Percentiles rank a stretch among this genome's conserved stretches.
Evolutionary conservation across 92 coral and sea anemone species (phyloP).

Genomic region (Metridium senile): DNA sequence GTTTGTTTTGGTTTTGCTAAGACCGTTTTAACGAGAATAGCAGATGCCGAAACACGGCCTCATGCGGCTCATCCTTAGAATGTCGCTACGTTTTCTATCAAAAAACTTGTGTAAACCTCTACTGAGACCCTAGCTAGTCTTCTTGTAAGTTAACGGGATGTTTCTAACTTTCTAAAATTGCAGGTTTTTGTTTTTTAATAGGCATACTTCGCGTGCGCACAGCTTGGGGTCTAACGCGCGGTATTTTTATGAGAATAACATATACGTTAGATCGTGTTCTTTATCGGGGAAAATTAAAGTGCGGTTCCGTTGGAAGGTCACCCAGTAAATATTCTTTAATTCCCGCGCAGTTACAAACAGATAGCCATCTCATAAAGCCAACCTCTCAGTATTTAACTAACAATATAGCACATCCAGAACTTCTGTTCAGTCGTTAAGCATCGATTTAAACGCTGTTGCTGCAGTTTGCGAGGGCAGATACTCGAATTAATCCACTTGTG

Average conservation of each 20-base stretch:
- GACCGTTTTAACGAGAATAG: neutral
- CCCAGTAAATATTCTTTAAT: constrained; percentile 28
- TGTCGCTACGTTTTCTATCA: neutral
- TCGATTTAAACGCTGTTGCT: neutral
- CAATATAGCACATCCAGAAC: constrained; percentile 18
- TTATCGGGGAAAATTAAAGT: constrained; percentile 21
- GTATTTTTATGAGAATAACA: constrained; percentile 7
- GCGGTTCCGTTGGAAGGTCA: constrained; percentile 34
- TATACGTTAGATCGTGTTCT: neutral
- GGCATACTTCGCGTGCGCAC: constrained; percentile 11
- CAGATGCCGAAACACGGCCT: constrained; percentile 4
- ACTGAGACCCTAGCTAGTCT: neutral
- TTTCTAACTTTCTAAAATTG: neutral
- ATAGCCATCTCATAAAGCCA: constrained; percentile 16
- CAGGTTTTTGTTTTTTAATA: neutral
- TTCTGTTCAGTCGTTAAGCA: constrained; percentile 10
- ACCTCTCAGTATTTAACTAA: constrained; percentile 21
- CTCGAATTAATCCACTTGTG: neutral
- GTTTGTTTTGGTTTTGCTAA: constrained; percentile 2
- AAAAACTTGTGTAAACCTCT: neutral
- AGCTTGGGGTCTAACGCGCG: constrained; percentile 8
- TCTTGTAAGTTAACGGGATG: neutral
- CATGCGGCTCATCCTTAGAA: neutral
- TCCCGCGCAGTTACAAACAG: constrained; percentile 34
- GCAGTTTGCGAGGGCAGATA: neutral